These are phyloP conservation scores for Trachelus troglodyta DNA, from an alignment of 2,888 invertebrate genomes.

Conservation along the genomic window DNA sequence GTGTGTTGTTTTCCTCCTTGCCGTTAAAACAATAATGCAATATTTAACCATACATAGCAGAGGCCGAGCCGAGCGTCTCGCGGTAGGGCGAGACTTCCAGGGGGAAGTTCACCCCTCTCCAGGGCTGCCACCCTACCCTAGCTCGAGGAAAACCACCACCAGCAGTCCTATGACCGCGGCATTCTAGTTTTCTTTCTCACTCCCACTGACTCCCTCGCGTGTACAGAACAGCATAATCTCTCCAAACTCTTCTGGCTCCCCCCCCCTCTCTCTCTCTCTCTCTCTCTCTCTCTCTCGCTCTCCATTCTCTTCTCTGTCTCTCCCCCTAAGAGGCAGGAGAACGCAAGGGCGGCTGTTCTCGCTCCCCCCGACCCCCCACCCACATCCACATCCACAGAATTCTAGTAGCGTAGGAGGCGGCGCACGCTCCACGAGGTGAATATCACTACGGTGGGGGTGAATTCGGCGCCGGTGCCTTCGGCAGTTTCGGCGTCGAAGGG, in stretches of 20 bases:
- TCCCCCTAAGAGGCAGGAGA: conserved; percentile 23
- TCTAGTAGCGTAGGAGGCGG: conserved; percentile 42
- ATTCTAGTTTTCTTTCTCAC: conserved; percentile 31
- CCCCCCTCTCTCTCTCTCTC: conserved; percentile 27
- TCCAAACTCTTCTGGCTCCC: conserved; percentile 29
- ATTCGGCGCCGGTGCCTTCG: too few relatives aligned
- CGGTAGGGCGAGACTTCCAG: conserved; percentile 3
- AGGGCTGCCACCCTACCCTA: conserved; percentile 14
- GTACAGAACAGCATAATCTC: conserved; percentile 10
- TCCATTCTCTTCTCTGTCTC: background rate
- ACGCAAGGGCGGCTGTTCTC: conserved; percentile 25
- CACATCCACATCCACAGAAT: conserved; percentile 26
- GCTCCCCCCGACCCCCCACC: background rate
- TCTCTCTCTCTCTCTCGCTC: conserved; percentile 12
- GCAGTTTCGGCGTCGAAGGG: too few relatives aligned
- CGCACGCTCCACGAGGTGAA: conserved; percentile 39
- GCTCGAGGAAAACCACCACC: background rate
- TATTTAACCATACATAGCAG: conserved; percentile 61
- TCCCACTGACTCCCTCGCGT: conserved; percentile 24
- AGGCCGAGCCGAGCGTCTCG: conserved; percentile 2
- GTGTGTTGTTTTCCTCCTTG: conserved; percentile 58
- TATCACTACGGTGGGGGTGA: too few relatives aligned
- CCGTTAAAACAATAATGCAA: conserved; percentile 66
- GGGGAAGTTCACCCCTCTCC: conserved; percentile 32
- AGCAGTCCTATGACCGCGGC: too few relatives aligned